Percentiles rank a stretch among this genome's conserved stretches.
Conservation (phyloP, 2,113 vertebrate genomes). For the Danio rerio region DNA sequence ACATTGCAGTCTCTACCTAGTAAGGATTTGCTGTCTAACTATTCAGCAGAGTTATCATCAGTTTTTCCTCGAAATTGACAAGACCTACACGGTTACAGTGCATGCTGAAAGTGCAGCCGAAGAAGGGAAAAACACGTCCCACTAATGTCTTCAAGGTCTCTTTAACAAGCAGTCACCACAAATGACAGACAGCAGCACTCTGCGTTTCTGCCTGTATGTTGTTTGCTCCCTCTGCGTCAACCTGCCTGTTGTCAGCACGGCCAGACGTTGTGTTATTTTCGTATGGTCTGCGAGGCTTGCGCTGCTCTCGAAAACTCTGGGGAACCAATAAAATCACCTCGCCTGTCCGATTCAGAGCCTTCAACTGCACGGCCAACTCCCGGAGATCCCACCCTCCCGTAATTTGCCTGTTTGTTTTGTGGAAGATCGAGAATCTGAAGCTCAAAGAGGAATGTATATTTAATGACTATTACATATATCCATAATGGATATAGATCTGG, state of each 20-base stretch:
- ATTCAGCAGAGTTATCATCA: conserved; percentile 35
- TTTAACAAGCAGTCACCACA: conserved; percentile 43
- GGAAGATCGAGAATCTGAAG: conserved; percentile 55
- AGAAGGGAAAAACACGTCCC: conserved; percentile 39
- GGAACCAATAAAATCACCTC: conserved; percentile 63
- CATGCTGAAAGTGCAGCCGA: conserved; percentile 36
- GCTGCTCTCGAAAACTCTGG: conserved; percentile 46
- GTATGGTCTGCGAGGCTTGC: conserved; percentile 50
- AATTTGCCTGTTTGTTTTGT: conserved; percentile 58
- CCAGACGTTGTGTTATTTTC: conserved; percentile 57
- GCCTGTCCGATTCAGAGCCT: conserved; percentile 48
- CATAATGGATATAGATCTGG: conserved; percentile 67
- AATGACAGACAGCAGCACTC: conserved; percentile 31
- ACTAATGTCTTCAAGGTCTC: conserved; percentile 30
- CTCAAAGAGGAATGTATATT: conserved; percentile 57
- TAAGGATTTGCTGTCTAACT: neutral
- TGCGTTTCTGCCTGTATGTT: conserved; percentile 53
- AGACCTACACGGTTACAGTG: conserved; percentile 30
- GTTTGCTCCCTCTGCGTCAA: conserved; percentile 40
- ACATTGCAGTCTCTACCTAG: conserved; percentile 3
- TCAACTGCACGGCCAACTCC: conserved; percentile 59
- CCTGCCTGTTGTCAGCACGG: conserved; percentile 58
- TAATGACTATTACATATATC: conserved; percentile 63
- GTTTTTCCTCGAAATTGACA: conserved; percentile 27
- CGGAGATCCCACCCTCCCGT: conserved; percentile 45